A percentile compares a stretch with the other conserved stretches of the same genome.
Evolutionary conservation across 2,797 vertebrate species (phyloP).

Genomic region (Syndactyla subalaris): DNA sequence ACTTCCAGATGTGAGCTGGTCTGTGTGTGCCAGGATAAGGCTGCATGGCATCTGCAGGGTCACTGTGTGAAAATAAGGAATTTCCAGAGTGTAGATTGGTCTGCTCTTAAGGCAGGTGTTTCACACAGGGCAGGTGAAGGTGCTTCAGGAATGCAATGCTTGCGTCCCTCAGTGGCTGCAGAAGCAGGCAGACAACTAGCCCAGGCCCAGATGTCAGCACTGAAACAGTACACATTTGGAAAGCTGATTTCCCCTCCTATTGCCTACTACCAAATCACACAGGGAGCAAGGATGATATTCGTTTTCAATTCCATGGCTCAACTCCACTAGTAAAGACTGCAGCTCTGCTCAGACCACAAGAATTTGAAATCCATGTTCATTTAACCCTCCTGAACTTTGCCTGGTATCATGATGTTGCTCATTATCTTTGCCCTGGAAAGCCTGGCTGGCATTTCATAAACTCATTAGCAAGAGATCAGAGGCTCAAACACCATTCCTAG

Average conservation of each 20-base stretch:
- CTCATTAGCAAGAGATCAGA: slow-evolving; percentile 42
- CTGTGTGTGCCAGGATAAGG: not conserved
- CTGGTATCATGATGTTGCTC: not conserved
- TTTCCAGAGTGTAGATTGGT: not conserved
- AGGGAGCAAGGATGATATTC: not conserved
- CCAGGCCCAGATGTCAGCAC: not conserved
- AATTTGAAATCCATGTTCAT: slow-evolving; percentile 10
- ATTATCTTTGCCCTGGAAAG: slow-evolving; percentile 46
- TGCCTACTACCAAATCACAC: not conserved
- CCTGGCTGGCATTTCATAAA: slow-evolving; percentile 32
- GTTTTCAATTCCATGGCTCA: not conserved
- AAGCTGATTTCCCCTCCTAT: not conserved
- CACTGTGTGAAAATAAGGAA: not conserved
- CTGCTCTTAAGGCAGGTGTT: not conserved
- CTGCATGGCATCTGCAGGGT: not conserved
- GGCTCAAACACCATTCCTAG: not conserved
- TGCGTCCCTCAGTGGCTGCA: not conserved
- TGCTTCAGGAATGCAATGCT: not conserved
- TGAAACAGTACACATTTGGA: not conserved
- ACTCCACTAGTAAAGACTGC: not conserved
- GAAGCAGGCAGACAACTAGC: not conserved
- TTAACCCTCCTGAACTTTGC: slow-evolving; percentile 52
- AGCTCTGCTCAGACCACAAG: not conserved
- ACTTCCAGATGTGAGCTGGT: not conserved
- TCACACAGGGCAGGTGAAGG: not conserved